A percentile compares a stretch with the other conserved stretches of the same genome.
Evolutionary conservation across 1,140 invertebrate species (phyloP).

Genomic region (Heliothis virescens): DNA sequence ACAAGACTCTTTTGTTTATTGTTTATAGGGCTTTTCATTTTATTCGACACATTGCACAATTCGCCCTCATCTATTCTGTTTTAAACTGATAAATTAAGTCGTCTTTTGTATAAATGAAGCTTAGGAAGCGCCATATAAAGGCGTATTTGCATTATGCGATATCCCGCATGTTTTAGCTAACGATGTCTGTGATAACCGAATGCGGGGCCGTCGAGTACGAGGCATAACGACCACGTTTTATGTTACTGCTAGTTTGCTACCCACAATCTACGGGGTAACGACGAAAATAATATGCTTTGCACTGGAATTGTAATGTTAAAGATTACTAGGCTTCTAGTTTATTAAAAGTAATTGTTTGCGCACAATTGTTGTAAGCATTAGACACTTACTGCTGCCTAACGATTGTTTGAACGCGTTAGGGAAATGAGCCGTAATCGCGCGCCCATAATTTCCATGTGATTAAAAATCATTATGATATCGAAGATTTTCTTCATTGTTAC

Average conservation of each 20-base stretch:
- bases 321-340: slow-evolving; percentile 13
- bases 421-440: slow-evolving; percentile 15
- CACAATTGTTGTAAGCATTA: neutral
- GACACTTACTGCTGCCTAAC: neutral
- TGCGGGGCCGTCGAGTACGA: slow-evolving; percentile 28
- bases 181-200: slow-evolving; percentile 33
- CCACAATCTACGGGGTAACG: slow-evolving; percentile 19
- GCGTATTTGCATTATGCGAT: slow-evolving; percentile 34
- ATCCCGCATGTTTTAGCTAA: slow-evolving; percentile 36
- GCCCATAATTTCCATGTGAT: neutral
- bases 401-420: slow-evolving; percentile 19
- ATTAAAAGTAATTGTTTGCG: neutral
- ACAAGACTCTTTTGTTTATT: slow-evolving; percentile 20
- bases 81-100: slow-evolving; percentile 18
- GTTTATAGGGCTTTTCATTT: slow-evolving; percentile 15
- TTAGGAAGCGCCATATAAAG: slow-evolving; percentile 10
- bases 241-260: slow-evolving; percentile 27
- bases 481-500: slow-evolving; percentile 44
- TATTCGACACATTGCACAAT: neutral
- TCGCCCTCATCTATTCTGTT: neutral
- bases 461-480: neutral
- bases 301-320: slow-evolving; percentile 9
- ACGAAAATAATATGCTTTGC: slow-evolving; percentile 21
- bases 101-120: neutral
- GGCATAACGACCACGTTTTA: slow-evolving; percentile 40